Base-by-base conservation (phyloP, 2,797 vertebrate genomes). In the Muraenolepis orangiensis region DNA sequence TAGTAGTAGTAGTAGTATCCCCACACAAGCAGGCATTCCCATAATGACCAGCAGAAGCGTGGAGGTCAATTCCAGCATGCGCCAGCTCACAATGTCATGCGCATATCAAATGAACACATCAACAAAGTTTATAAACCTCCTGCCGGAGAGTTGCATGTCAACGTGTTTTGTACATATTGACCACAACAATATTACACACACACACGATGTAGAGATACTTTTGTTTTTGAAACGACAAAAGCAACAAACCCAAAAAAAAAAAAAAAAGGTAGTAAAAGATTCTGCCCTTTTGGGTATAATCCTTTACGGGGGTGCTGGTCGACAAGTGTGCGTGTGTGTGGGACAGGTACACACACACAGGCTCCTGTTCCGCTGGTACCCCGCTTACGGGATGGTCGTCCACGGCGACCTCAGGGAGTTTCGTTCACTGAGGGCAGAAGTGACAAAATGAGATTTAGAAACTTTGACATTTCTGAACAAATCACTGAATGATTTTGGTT, bases 21-120 rank as follows among this genome's bases (percentile, higher is more conserved):
- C 51, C 14, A 1, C 18, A 57, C 46, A 57, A 57, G 3, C 51
- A 57, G 51, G 42, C 42, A 51, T 51, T 51, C 42, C 42, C 20
- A 51, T 51, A 51, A 84, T 72, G 73, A 83, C 81, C 71, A 69
- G 78, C 36, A 76, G 32, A 68, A 80, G 75, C 78, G 75, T 87
- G 85, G 83, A 81, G 73, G 89, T 81, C 74, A 75, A 87, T 71
- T 77, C 80, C 78, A 81, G 86, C 92, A 93, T 92, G 92, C 92
- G 86, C 74, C 75, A 80, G 79, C 79, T 86, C 86, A 86, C 83
- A 77, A 84, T 30, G 14, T 69, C 90, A 90, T 90, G 89, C 87
- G 51, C 79, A 78, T 78, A 76, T 78, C 66, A 64, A 79, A 85
- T 70, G 18, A 80, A 73, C 75, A 74, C 20, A 82, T 78, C 30